Percentiles rank a stretch among this genome's conserved stretches.
These are phyloP conservation scores for Drosophila peninsularis DNA, from an alignment of 2,888 invertebrate species.

Conservation along the genomic window DNA sequence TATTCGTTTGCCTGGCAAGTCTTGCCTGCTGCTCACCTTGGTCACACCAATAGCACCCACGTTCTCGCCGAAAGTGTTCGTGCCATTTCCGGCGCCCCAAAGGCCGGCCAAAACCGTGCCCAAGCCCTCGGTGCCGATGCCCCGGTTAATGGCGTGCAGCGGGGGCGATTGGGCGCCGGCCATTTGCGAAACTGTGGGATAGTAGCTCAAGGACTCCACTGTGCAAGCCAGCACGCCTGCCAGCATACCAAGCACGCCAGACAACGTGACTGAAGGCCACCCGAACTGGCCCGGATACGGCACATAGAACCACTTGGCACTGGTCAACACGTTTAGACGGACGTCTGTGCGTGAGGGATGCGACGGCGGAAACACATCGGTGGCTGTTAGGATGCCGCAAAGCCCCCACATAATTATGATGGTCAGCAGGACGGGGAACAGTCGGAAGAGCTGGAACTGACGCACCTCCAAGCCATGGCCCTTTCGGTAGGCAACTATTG, in stretches of 20 bases:
- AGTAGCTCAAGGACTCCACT: conserved; percentile 94
- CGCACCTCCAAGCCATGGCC: conserved; percentile 86
- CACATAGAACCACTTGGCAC: conserved; percentile 91
- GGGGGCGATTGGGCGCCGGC: conserved; percentile 93
- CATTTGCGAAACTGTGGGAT: conserved; percentile 95
- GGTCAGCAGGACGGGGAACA: conserved; percentile 92
- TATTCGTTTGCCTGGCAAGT: no score
- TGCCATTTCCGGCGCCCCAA: conserved; percentile 94
- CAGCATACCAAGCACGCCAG: conserved; percentile 90
- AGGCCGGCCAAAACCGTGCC: conserved; percentile 93
- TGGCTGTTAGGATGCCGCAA: conserved; percentile 89
- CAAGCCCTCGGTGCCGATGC: conserved; percentile 93
- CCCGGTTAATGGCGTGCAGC: conserved; percentile 93
- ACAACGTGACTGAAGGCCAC: conserved; percentile 88
- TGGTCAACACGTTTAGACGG: conserved; percentile 88
- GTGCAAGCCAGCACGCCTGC: conserved; percentile 92
- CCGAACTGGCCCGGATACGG: conserved; percentile 95
- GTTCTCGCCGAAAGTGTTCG: conserved; percentile 95
- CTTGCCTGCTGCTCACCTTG: conserved; percentile 86
- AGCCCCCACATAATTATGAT: conserved; percentile 91
- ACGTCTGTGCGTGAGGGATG: conserved; percentile 91
- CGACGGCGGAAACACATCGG: conserved; percentile 87
- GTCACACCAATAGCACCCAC: conserved; percentile 95
- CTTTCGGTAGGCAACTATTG: conserved; percentile 87
- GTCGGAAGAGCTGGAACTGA: conserved; percentile 90